Conservation (phyloP, 37 sponge, comb jelly and placozoan genomes). For the Cladorhizidae sp. region DNA sequence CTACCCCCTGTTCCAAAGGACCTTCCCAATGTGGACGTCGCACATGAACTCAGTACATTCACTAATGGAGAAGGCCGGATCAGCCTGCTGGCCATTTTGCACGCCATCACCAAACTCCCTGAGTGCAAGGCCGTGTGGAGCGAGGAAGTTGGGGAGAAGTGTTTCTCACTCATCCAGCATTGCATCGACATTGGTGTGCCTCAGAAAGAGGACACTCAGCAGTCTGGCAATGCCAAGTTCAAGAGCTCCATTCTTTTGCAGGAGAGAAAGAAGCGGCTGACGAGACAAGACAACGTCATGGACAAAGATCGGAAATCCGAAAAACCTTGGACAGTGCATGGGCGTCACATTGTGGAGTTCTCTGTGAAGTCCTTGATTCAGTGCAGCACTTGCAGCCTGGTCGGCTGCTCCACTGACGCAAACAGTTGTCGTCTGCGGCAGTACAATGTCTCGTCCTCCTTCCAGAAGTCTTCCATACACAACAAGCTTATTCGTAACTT, state of each 20-base stretch:
- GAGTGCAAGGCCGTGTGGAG: slow-evolving; percentile 36
- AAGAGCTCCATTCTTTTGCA: not conserved
- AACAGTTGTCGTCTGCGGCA: slow-evolving; percentile 16
- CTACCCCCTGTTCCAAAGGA: slow-evolving; percentile 11
- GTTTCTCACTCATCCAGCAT: slow-evolving; percentile 60
- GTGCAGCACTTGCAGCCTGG: slow-evolving; percentile 21
- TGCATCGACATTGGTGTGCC: slow-evolving; percentile 66
- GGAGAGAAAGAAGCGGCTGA: slow-evolving; percentile 3
- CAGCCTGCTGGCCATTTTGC: slow-evolving; percentile 64
- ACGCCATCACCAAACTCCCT: slow-evolving; percentile 55
- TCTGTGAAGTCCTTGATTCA: slow-evolving; percentile 37
- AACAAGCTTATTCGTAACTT: slow-evolving; percentile 30
- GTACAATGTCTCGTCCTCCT: not conserved
- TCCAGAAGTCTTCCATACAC: slow-evolving; percentile 12
- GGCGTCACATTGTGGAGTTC: slow-evolving; percentile 22
- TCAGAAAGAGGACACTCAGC: not conserved
- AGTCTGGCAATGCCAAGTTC: too few relatives aligned
- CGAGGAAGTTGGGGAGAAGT: slow-evolving; percentile 34
- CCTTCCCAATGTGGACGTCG: slow-evolving; percentile 7
- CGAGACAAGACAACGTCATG: slow-evolving; percentile 11
- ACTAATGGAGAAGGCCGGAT: slow-evolving; percentile 65
- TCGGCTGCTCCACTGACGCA: slow-evolving; percentile 33
- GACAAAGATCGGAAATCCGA: not conserved
- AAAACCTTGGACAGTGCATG: slow-evolving; percentile 16
- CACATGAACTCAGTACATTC: slow-evolving; percentile 34